Conservation (phyloP, 2,797 vertebrate genomes). For the Australoheros facetus region DNA sequence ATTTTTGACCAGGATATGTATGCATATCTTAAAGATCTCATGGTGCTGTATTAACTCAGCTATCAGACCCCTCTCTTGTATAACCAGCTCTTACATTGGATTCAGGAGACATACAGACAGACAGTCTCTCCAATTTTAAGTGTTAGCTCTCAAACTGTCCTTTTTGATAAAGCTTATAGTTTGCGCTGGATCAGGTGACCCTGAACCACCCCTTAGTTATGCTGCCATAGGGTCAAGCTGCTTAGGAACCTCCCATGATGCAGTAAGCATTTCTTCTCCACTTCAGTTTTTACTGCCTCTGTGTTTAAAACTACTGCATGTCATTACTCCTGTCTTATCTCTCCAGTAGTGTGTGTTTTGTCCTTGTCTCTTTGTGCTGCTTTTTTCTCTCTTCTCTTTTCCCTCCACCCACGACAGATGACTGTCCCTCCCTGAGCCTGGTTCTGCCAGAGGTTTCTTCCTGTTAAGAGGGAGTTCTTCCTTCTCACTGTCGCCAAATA, state of each 20-base stretch:
- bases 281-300: background rate
- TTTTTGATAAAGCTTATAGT: background rate
- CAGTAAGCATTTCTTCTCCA: background rate
- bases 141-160: background rate
- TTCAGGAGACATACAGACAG: background rate
- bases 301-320: background rate
- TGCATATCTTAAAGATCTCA: background rate
- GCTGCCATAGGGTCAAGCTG: background rate
- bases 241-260: background rate
- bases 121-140: background rate
- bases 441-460: background rate
- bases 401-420: background rate
- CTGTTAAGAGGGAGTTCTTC: background rate
- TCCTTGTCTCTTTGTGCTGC: background rate
- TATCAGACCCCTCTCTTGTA: background rate
- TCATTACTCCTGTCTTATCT: background rate
- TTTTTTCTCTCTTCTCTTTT: fast-evolving
- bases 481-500: background rate
- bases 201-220: background rate
- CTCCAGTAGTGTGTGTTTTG: background rate
- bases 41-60: background rate
- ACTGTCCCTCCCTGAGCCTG: too few relatives aligned
- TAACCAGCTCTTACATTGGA: background rate
- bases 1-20: background rate
- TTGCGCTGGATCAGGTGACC: background rate